Conservation (phyloP, 2,113 vertebrate species). For the Narcine bancroftii region DNA sequence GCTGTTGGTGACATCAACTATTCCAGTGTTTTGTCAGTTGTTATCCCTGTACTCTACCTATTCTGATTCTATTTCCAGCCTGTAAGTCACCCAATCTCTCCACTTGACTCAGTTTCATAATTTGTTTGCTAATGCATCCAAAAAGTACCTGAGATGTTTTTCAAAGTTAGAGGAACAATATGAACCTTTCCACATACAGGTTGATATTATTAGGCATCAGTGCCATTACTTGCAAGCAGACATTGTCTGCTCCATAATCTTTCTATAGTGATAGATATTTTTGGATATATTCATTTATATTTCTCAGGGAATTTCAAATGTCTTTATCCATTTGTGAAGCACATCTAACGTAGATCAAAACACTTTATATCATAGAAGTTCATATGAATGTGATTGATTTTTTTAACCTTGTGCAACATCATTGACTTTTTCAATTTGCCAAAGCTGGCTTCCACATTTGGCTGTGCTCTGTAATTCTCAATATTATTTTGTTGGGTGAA, state of each 20-base stretch:
- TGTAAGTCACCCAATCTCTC: background rate
- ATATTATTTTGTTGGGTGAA: background rate
- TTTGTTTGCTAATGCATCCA: background rate
- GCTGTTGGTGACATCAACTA: background rate
- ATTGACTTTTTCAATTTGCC: background rate
- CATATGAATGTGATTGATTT: background rate
- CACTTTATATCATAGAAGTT: background rate
- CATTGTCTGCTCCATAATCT: background rate
- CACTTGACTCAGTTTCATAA: background rate
- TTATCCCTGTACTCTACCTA: too few relatives aligned
- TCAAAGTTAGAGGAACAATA: background rate
- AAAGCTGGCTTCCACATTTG: background rate
- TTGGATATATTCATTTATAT: background rate
- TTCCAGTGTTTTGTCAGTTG: too few relatives aligned
- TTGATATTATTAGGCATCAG: background rate
- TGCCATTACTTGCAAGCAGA: background rate
- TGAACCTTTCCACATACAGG: background rate
- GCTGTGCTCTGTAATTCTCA: background rate
- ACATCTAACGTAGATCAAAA: background rate
- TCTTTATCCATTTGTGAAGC: background rate
- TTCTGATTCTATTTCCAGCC: too few relatives aligned
- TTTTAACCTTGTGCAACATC: background rate
- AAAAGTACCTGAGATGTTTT: background rate
- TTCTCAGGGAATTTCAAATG: background rate
- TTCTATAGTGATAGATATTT: background rate